A percentile compares a stretch with the other conserved stretches of the same genome.
Evolutionary conservation across 2,888 invertebrate species (phyloP).

Genomic region (Orthonychiurus folsomi): DNA sequence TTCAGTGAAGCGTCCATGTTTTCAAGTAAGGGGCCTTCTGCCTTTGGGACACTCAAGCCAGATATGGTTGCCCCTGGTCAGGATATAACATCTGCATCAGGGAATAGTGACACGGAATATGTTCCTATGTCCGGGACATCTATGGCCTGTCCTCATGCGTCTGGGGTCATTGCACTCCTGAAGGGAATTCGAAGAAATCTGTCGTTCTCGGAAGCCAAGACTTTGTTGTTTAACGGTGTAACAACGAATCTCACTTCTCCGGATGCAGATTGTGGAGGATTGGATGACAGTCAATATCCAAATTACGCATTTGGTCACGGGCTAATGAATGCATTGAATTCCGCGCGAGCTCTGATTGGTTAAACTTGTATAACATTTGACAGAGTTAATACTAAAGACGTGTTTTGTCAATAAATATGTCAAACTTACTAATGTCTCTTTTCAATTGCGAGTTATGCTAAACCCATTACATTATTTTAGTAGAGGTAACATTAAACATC

Average conservation of each 20-base stretch:
- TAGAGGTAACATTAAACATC: no score
- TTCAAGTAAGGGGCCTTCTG: neutral
- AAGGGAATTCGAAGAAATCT: neutral
- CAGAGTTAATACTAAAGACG: no score
- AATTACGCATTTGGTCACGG: conserved; percentile 1
- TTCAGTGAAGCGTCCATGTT: neutral
- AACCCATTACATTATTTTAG: no score
- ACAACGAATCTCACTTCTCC: neutral
- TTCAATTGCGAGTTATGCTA: no score
- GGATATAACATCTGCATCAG: neutral
- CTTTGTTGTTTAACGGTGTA: neutral
- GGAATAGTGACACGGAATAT: neutral
- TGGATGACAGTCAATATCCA: neutral
- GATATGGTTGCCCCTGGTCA: neutral
- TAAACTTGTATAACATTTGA: no score
- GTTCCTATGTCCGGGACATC: neutral
- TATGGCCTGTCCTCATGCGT: neutral
- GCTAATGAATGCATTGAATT: neutral
- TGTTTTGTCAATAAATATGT: no score
- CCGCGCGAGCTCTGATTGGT: no score
- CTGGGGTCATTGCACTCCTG: neutral
- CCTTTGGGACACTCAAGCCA: neutral
- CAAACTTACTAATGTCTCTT: no score
- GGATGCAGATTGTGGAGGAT: neutral
- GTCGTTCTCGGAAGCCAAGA: neutral